Evolutionary conservation across 2,797 vertebrate genomes (phyloP).

Genomic region (Falco columbarius): DNA sequence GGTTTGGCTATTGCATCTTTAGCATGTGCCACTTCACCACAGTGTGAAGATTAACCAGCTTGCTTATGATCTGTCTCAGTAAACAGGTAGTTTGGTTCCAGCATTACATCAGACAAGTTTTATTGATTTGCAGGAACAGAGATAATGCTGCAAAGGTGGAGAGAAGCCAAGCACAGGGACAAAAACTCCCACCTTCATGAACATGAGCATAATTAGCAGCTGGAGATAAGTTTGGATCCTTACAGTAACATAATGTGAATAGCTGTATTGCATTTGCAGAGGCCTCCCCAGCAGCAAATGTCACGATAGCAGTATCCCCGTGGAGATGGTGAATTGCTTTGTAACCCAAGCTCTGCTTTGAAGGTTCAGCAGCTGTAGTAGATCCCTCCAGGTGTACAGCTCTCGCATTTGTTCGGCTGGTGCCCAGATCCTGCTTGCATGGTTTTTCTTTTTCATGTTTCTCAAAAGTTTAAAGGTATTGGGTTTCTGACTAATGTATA

Average conservation of each 20-base stretch:
- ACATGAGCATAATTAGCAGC: background rate
- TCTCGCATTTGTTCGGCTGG: background rate
- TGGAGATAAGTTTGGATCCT: background rate
- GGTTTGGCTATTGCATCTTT: background rate
- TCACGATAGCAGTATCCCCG: accelerated
- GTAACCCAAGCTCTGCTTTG: background rate
- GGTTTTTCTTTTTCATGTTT: background rate
- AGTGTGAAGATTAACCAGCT: background rate
- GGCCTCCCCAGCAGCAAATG: accelerated
- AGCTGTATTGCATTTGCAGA: background rate
- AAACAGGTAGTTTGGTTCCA: background rate
- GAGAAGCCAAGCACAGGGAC: background rate
- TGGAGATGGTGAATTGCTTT: background rate
- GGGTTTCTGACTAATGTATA: background rate
- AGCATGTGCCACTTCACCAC: background rate
- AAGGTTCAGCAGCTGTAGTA: background rate
- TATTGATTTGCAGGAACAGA: background rate
- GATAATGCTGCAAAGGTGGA: background rate
- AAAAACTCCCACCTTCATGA: background rate
- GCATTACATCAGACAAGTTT: background rate
- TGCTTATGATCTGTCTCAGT: background rate
- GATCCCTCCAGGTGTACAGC: background rate
- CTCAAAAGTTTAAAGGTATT: accelerated
- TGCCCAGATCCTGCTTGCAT: background rate
- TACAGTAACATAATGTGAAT: background rate